Evolutionary conservation across 2,888 invertebrate genomes (phyloP).

Genomic region (Trisateles emortualis): DNA sequence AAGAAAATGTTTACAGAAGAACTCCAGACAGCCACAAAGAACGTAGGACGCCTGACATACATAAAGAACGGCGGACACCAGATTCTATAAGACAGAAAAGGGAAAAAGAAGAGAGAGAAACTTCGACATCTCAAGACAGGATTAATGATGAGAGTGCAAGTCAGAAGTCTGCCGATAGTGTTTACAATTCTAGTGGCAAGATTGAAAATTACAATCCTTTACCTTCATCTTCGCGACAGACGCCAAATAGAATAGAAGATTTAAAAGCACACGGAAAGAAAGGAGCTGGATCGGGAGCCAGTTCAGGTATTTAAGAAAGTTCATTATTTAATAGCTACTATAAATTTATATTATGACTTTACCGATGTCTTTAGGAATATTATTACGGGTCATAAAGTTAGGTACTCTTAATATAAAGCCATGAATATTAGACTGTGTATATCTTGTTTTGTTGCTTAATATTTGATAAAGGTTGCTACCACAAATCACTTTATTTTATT

Average conservation of each 20-base stretch:
- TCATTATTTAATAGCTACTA: neutral
- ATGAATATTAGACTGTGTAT: neutral
- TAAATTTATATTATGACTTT: neutral
- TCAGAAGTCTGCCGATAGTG: conserved; percentile 85
- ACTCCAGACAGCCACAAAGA: conserved; percentile 68
- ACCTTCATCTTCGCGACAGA: conserved; percentile 80
- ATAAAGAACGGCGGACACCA: conserved; percentile 64
- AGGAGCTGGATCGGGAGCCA: conserved; percentile 87
- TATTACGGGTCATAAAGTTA: neutral
- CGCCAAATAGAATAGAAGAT: conserved; percentile 82
- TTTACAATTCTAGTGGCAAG: conserved; percentile 86
- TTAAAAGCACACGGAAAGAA: conserved; percentile 79
- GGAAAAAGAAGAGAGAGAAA: conserved; percentile 67
- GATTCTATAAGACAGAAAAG: conserved; percentile 72
- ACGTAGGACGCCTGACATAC: conserved; percentile 63
- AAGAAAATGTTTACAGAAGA: conserved; percentile 72
- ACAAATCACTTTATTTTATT: neutral
- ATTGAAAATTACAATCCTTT: conserved; percentile 75
- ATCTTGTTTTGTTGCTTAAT: neutral
- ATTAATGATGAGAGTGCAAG: conserved; percentile 76
- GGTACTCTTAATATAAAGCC: neutral
- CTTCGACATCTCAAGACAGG: conserved; percentile 63
- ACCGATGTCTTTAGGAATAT: neutral
- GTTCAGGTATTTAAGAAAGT: conserved; percentile 80
- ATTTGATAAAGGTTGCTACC: neutral